Evolutionary conservation across 2,113 vertebrate species (phyloP), one percentile per base, ranked within the genome.

Genomic region (Benitochromis conjunctus): DNA sequence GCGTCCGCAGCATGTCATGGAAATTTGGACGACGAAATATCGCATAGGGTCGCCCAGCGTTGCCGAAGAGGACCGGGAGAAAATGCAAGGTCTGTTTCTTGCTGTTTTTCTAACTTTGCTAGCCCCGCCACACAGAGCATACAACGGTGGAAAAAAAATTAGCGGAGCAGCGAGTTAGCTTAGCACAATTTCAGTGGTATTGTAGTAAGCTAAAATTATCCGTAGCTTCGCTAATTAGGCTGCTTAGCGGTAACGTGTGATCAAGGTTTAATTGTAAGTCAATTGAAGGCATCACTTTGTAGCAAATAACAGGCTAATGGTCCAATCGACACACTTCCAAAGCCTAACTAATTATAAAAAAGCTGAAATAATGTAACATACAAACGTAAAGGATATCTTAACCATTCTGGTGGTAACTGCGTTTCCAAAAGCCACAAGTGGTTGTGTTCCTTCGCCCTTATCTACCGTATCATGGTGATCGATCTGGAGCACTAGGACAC

Each of bases 381-480:
- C 51, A 48, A 26, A 18, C 9, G 69, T 21, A 14, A 19, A 34
- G 16, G 58, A 84, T 80, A 77, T 58, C 13, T 58, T 5, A 77
- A 19, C 26, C 56, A n/a, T 53, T 36, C 5, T 38, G 58, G 16
- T n/a, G 66, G 3, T 81, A 41, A 57, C 71, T 86, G 41, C 24
- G 80, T 66, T 56, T 19, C 43, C 69, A 38, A 58, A 26, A 93
- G 92, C 94, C 86, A 95, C 95, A 95, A 94, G 94, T 95, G 93
- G 93, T 94, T 93, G 88, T 74, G 48, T 85, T 31, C 26, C 18
- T 8, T 36, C 14, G n/a, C 64, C 56, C 13, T 46, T 14, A 48
- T 74, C 71, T 19, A 34, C 43, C 19, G 38, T 36, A 31, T 66
- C 51, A 34, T 36, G 13, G 12, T 69, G 57, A 69, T 89, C n/a